Base-by-base conservation (phyloP, 2,113 vertebrate species). In the Rissa tridactyla region DNA sequence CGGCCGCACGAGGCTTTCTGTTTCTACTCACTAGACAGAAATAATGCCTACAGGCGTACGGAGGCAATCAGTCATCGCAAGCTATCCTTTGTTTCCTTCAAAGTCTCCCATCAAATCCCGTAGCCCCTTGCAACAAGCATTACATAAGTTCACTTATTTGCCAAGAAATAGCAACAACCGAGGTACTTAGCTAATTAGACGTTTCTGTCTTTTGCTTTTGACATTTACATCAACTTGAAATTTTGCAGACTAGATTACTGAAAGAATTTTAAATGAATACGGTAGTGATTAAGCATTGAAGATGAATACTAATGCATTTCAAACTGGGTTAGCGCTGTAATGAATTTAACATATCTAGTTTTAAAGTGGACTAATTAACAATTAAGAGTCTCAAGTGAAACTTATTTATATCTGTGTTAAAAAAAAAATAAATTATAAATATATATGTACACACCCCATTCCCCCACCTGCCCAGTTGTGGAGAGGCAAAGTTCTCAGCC, bases 171-270 rank as follows among this genome's bases (percentile, higher is more conserved):
- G 80, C 78, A 73, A 65, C 73, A 55, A 21, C 69, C 17, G 52
- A 96, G 88, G 73, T 82, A 79, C 97, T 98, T 90, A 86, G 85
- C 93, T 98, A 94, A 97, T 97, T 97, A 98, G 94, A 78, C 70
- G 46, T 87, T 96, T 91, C 68, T 95, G 72, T 97, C 96, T 94
- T 96, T 94, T 80, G 88, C 77, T 86, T 98, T 97, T 98, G 98
- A 98, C 96, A 97, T 98, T 98, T 98, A 85, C 93, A 97, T 97
- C 97, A 97, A 89, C 94, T 94, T 73, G 88, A 96, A 97, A 95
- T 88, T 95, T 97, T 94, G 82, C 87, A 90, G 88, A 82, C 94
- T 92, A 79, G 94, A 96, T 98, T 96, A 96, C 83, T 85, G 90
- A 89, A 86, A 76, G 94, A 96, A 94, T 97, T 96, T 84, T 55